phyloP scores from a whole-genome alignment of 30 jellyfish, hydroid and myxozoan species.

The Pelagia noctiluca region DNA sequence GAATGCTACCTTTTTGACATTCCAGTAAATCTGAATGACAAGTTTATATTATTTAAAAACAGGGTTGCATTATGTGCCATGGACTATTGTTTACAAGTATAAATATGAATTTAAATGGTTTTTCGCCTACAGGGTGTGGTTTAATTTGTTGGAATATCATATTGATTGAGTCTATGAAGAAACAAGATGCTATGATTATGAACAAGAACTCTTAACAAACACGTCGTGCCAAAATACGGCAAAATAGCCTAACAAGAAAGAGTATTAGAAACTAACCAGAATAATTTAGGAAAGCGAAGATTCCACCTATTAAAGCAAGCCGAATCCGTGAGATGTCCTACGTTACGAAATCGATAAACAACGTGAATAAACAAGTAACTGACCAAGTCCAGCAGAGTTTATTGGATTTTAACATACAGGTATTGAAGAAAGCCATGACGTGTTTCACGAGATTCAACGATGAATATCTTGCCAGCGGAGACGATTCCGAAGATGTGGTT shows the following conservation, averaged over 20 bases:
- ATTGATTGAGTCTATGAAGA: too few species aligned
- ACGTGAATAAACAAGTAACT: conserved; percentile 47
- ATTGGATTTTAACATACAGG: conserved; percentile 29
- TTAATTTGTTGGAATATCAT: too few species aligned
- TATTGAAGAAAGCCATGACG: conserved; percentile 59
- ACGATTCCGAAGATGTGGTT: conserved; percentile 24
- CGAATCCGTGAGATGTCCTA: conserved; percentile 43
- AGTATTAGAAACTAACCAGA: conserved; percentile 36
- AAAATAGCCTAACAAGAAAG: conserved; percentile 27
- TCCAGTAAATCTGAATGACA: too few species aligned
- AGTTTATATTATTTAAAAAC: too few species aligned
- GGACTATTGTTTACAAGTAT: too few species aligned
- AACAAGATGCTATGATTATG: conserved; percentile 30
- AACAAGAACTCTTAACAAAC: conserved; percentile 39
- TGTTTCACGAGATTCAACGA: conserved; percentile 32
- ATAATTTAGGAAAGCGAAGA: conserved; percentile 50
- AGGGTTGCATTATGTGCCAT: too few species aligned
- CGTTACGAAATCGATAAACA: conserved; percentile 59
- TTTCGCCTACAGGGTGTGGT: too few species aligned
- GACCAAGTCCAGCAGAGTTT: conserved; percentile 29
- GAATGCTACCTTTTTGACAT: too few species aligned
- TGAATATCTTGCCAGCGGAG: conserved; percentile 37
- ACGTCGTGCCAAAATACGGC: conserved; percentile 70
- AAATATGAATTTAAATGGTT: too few species aligned
- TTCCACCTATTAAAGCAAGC: conserved; percentile 50